Evolutionary conservation across 2,113 vertebrate genomes (phyloP).

Genomic region (Pipra filicauda): DNA sequence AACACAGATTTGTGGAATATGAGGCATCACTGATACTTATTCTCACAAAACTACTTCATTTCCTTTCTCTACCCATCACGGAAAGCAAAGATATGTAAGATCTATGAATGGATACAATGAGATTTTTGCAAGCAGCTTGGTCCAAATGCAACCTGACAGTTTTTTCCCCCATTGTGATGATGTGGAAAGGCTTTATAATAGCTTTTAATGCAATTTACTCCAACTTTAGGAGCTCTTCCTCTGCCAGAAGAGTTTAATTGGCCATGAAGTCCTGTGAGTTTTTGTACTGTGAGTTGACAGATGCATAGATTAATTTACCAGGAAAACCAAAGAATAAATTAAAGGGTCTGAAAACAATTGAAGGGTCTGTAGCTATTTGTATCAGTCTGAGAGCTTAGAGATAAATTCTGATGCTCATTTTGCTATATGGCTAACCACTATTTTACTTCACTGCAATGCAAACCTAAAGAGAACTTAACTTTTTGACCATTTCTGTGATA

Average conservation of each 20-base stretch:
- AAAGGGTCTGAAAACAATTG: neutral
- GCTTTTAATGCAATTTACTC: neutral
- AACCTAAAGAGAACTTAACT: neutral
- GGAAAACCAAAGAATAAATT: neutral
- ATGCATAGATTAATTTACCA: constrained; percentile 1
- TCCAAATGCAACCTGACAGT: neutral
- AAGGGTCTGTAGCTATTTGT: neutral
- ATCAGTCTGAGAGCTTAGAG: neutral
- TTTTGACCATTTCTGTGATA: neutral
- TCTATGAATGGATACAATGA: neutral
- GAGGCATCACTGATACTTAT: neutral
- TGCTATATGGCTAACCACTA: neutral
- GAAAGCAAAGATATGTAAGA: neutral
- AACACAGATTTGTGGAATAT: neutral
- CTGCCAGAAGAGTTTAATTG: neutral
- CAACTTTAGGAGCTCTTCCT: neutral
- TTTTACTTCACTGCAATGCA: neutral
- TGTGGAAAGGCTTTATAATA: neutral
- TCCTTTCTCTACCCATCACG: neutral
- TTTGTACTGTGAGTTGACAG: neutral
- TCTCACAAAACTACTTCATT: neutral
- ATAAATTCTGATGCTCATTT: neutral
- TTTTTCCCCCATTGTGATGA: neutral
- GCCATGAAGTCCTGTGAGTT: neutral
- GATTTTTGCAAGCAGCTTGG: neutral